phyloP scores from a whole-genome alignment of 2,888 invertebrate genomes.

The Pseudococcus viburni region DNA sequence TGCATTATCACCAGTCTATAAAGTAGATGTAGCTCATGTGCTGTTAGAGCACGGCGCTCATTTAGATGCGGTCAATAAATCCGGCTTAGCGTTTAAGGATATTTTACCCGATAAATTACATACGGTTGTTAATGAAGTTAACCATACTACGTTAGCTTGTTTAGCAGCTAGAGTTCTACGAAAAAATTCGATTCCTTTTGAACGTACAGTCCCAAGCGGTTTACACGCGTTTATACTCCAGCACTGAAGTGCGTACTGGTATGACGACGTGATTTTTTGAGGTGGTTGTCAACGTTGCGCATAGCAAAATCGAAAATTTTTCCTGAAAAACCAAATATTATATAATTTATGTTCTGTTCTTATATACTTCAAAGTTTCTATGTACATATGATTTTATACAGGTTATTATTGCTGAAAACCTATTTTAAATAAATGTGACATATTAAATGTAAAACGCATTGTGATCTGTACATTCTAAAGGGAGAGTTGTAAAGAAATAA shows the following conservation, averaged over 20 bases:
- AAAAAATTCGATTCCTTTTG: constrained; percentile 71
- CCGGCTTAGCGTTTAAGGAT: constrained; percentile 82
- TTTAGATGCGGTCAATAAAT: constrained; percentile 84
- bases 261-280: background rate
- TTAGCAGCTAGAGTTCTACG: constrained; percentile 85
- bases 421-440: constrained; percentile 41
- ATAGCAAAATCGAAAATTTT: background rate
- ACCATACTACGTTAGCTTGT: constrained; percentile 86
- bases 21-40: constrained; percentile 78
- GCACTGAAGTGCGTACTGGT: constrained; percentile 2
- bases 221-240: constrained; percentile 47
- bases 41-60: constrained; percentile 88
- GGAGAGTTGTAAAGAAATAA: constrained; percentile 37
- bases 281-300: background rate
- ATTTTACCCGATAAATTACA: constrained; percentile 74
- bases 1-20: constrained; percentile 73
- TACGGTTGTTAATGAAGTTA: constrained; percentile 81
- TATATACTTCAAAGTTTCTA: background rate
- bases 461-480: constrained; percentile 48
- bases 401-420: background rate
- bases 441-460: constrained; percentile 7
- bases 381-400: constrained; percentile 38
- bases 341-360: constrained; percentile 52
- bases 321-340: constrained; percentile 33
- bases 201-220: constrained; percentile 67